These are phyloP conservation scores for human (Homo sapiens) DNA, from an alignment of 2,113 vertebrate species.

Conservation along the genomic window DNA sequence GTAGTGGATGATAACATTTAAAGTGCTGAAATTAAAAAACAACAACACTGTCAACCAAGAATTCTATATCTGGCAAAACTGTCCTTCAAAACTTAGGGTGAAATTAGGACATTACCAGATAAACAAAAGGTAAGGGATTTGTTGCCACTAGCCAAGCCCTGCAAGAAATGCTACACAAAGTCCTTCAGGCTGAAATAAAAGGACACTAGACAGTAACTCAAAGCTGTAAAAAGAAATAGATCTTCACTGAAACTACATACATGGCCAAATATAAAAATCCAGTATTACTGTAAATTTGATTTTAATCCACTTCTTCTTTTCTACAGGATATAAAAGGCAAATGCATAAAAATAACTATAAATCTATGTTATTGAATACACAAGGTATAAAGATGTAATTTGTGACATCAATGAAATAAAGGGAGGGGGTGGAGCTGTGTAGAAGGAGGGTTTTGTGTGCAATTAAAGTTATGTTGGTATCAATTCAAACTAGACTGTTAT, in stretches of 20 bases:
- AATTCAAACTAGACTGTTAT: rapidly evolving
- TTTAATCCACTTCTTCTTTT: background rate
- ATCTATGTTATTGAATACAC: background rate
- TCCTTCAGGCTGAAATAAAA: background rate
- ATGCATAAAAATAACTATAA: background rate
- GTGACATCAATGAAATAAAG: too few species aligned
- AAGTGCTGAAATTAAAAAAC: background rate
- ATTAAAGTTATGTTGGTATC: background rate
- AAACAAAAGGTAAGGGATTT: background rate
- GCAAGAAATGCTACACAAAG: background rate
- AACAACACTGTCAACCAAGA: background rate
- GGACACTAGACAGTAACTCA: background rate
- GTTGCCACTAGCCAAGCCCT: background rate
- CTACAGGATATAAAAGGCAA: background rate
- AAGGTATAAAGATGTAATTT: background rate
- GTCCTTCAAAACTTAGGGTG: background rate
- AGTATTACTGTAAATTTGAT: background rate
- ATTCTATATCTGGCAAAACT: background rate
- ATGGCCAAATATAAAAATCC: background rate
- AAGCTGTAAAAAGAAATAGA: background rate
- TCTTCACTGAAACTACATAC: background rate
- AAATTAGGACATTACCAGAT: background rate
- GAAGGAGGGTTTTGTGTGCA: background rate
- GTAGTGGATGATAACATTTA: rapidly evolving
- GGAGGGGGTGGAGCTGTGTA: background rate